These are phyloP conservation scores for Ficedula albicollis DNA, from an alignment of 2,797 vertebrate genomes.

Conservation along the genomic window DNA sequence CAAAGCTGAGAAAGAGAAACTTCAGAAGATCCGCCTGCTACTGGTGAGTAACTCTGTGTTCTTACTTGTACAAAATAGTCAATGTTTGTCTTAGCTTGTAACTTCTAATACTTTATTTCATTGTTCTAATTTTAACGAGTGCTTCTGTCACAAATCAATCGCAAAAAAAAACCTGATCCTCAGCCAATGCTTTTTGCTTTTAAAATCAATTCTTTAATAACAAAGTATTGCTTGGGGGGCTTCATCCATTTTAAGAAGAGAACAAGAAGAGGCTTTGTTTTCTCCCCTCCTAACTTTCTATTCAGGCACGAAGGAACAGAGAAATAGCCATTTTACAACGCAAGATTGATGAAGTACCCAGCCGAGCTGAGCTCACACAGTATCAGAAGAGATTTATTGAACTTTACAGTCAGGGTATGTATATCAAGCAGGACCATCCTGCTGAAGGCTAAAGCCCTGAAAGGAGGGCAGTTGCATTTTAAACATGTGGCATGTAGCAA, in stretches of 20 bases:
- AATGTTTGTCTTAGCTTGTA: background rate
- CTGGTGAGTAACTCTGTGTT: conserved; percentile 81
- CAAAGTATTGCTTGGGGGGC: conserved; percentile 8
- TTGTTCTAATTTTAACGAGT: background rate
- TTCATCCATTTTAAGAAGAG: conserved; percentile 51
- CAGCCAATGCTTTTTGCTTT: background rate
- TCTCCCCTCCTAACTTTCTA: conserved; percentile 47
- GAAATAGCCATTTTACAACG: conserved; percentile 96
- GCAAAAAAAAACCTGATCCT: background rate
- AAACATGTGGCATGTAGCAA: background rate
- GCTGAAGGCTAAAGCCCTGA: background rate
- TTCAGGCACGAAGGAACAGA: conserved; percentile 93
- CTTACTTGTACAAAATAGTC: background rate
- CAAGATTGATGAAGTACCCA: conserved; percentile 97
- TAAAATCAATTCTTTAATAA: background rate
- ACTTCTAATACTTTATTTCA: background rate
- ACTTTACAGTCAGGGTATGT: conserved; percentile 94
- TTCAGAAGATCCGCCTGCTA: conserved; percentile 94
- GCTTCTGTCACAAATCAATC: background rate
- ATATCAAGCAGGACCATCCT: conserved; percentile 38
- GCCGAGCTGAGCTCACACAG: conserved; percentile 94
- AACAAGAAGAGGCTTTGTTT: conserved; percentile 43
- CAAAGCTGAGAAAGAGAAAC: conserved; percentile 88
- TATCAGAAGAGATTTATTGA: conserved; percentile 99
- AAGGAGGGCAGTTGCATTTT: background rate